Percentiles rank a stretch among this genome's conserved stretches.
phyloP scores from a whole-genome alignment of 2,113 vertebrate genomes.

The Columbina picui region DNA sequence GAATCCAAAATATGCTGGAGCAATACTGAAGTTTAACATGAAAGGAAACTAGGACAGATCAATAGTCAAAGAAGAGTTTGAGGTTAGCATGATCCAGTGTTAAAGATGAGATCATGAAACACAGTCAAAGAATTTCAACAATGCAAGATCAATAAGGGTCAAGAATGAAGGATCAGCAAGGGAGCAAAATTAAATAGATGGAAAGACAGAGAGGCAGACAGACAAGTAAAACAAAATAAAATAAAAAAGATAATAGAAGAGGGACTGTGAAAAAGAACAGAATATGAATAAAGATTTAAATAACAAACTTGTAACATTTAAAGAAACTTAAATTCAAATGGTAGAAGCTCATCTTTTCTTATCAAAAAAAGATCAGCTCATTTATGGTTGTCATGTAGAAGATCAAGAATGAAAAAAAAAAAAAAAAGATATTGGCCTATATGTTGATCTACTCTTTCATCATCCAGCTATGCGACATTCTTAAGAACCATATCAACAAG shows the following conservation, averaged over 20 bases:
- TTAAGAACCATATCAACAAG: background rate
- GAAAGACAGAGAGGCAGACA: background rate
- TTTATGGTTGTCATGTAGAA: background rate
- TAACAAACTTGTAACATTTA: background rate
- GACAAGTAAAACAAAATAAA: background rate
- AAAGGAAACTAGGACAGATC: background rate
- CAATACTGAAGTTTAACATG: background rate
- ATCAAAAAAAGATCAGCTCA: background rate
- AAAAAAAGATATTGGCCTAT: background rate
- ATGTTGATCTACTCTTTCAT: background rate
- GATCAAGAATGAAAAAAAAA: background rate
- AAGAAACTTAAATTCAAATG: background rate
- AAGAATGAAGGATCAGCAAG: background rate
- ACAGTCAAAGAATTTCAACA: background rate
- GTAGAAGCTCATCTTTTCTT: background rate
- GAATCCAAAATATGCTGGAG: background rate
- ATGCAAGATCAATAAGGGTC: background rate
- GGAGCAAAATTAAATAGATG: background rate
- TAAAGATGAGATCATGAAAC: background rate
- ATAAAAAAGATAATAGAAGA: background rate
- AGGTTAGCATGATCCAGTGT: background rate
- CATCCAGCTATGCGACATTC: background rate
- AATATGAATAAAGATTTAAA: background rate
- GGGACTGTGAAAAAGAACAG: background rate
- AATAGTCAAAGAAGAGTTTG: background rate